These are phyloP conservation scores for Hymenopus coronatus DNA, from an alignment of 2,888 invertebrate species.

Conservation along the genomic window DNA sequence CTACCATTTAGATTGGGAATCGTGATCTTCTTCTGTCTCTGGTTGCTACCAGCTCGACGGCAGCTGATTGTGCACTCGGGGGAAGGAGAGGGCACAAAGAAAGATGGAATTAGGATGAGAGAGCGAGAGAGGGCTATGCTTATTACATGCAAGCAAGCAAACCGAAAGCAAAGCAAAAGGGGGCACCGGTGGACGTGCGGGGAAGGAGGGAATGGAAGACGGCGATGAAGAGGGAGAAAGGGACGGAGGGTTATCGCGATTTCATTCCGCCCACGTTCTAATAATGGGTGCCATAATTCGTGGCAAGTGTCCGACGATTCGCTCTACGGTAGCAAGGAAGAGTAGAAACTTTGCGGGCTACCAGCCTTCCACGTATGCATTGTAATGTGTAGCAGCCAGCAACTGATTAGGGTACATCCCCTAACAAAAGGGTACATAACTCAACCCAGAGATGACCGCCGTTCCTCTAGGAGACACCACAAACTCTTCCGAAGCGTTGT, in stretches of 20 bases:
- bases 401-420: background rate
- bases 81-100: conserved; percentile 26
- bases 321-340: conserved; percentile 27
- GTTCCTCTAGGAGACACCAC: background rate
- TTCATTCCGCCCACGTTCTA: conserved; percentile 63
- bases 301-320: conserved; percentile 58
- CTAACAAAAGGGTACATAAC: background rate
- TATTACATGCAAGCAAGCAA: conserved; percentile 8
- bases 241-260: conserved; percentile 50
- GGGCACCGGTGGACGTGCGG: conserved; percentile 14
- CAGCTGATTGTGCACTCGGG: conserved; percentile 25
- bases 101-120: background rate
- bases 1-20: conserved; percentile 30
- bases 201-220: conserved; percentile 33
- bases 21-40: conserved; percentile 28
- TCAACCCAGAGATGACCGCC: background rate
- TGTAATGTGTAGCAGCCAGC: background rate
- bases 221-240: conserved; percentile 16
- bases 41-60: background rate
- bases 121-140: conserved; percentile 22
- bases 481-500: background rate
- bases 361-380: background rate
- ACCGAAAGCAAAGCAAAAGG: conserved; percentile 24
- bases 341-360: background rate
- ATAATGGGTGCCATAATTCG: conserved; percentile 63